These are phyloP conservation scores for Tetranychus cinnabarinus DNA, from an alignment of 1,140 invertebrate genomes.

Conservation along the genomic window DNA sequence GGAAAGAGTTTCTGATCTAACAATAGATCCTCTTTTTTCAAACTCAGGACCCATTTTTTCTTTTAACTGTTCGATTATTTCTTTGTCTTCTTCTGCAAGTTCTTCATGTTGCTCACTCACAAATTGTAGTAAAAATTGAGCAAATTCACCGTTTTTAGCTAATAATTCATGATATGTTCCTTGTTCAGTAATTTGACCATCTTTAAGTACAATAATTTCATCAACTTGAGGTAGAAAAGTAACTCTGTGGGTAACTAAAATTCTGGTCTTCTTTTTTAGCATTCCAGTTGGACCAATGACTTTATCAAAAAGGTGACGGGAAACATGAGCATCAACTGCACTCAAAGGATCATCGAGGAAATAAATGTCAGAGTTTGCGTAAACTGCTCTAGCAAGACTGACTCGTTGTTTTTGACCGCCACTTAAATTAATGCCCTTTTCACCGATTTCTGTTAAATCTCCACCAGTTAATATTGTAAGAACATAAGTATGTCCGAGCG, in stretches of 20 bases:
- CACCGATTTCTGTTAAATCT: conserved; percentile 73
- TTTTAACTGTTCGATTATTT: background rate
- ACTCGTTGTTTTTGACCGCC: conserved; percentile 14
- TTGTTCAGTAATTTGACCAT: conserved; percentile 31
- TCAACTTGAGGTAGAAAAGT: conserved; percentile 58
- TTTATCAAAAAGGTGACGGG: conserved; percentile 84
- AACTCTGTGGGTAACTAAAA: conserved; percentile 15
- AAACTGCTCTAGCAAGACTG: conserved; percentile 15
- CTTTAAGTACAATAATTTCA: conserved; percentile 57
- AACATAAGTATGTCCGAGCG: too few relatives aligned
- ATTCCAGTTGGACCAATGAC: conserved; percentile 55
- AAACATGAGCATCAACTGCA: conserved; percentile 82
- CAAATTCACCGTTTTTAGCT: conserved; percentile 17
- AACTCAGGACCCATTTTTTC: background rate
- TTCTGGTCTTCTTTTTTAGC: conserved; percentile 35
- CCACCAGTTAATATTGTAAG: conserved; percentile 25
- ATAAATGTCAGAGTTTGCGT: conserved; percentile 19
- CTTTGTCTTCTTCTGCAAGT: background rate
- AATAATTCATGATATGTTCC: conserved; percentile 25
- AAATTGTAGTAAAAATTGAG: conserved; percentile 18
- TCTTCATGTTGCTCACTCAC: background rate
- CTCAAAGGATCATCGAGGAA: conserved; percentile 25
- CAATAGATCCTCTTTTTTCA: background rate
- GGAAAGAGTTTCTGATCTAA: background rate
- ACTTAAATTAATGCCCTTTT: conserved; percentile 30